phyloP scores from a whole-genome alignment of 2,113 vertebrate genomes.

The Rhinolophus sinicus region DNA sequence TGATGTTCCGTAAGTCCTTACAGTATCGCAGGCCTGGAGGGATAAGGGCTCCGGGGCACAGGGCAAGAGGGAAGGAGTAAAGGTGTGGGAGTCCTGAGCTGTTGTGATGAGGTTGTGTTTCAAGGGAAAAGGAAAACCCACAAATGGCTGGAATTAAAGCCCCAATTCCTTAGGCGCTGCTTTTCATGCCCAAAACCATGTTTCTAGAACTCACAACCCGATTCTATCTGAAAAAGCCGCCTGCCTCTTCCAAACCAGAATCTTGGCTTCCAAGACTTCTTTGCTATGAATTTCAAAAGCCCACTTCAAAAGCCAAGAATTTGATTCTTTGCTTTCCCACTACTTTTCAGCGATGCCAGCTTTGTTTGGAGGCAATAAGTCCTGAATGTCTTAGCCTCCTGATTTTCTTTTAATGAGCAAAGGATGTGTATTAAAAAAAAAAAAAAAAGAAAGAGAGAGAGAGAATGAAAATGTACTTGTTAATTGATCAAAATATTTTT shows the following conservation, averaged over 20 bases:
- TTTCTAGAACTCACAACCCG: not conserved
- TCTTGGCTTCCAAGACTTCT: not conserved
- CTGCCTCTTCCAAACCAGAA: not conserved
- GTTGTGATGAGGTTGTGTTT: not conserved
- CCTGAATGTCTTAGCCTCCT: not conserved
- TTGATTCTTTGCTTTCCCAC: not conserved
- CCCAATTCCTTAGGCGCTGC: not conserved
- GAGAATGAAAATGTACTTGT: not conserved
- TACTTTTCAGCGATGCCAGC: not conserved
- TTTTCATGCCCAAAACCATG: not conserved
- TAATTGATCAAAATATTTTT: not conserved
- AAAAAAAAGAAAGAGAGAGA: not conserved
- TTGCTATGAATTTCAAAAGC: constrained; percentile 2
- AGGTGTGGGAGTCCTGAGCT: not conserved
- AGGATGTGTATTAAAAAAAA: not conserved
- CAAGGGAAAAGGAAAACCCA: not conserved
- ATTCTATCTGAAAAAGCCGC: not conserved
- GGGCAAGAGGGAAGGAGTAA: not conserved
- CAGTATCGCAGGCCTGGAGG: not conserved
- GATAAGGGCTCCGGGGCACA: not conserved
- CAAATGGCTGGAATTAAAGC: not conserved
- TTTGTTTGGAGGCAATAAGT: not conserved
- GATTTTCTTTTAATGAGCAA: not conserved
- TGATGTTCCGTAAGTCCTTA: not conserved
- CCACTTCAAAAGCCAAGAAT: constrained; percentile 20